Percentiles rank a stretch among this genome's conserved stretches.
Conservation (phyloP, 2,888 invertebrate genomes). For the Diadromus collaris region DNA sequence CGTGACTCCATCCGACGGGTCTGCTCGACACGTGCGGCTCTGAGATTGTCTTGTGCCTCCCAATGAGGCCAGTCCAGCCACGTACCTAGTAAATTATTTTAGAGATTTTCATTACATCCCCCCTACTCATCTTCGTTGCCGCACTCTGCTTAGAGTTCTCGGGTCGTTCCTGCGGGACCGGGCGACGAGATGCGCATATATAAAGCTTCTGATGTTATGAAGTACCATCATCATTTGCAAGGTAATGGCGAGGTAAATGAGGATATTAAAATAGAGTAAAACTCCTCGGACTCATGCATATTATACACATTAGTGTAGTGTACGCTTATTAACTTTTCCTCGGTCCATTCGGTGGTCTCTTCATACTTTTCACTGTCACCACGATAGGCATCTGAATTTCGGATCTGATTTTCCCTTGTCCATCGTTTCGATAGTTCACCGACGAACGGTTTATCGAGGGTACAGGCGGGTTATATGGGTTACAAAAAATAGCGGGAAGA, state of each 20-base stretch:
- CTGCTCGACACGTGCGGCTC: constrained; percentile 18
- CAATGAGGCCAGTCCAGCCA: constrained; percentile 33
- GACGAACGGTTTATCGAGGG: not conserved
- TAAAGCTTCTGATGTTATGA: constrained; percentile 43
- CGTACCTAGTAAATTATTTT: constrained; percentile 57
- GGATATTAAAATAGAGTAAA: constrained; percentile 33
- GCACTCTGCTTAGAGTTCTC: constrained; percentile 14
- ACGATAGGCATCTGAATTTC: not conserved
- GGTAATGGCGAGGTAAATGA: constrained; percentile 23
- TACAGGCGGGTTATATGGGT: no score
- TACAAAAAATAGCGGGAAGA: not conserved
- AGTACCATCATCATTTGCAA: constrained; percentile 33
- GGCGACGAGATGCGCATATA: constrained; percentile 51
- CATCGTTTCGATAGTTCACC: not conserved
- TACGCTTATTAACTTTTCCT: not conserved
- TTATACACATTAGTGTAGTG: not conserved
- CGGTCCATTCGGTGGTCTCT: not conserved
- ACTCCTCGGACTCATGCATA: not conserved
- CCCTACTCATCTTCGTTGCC: constrained; percentile 38
- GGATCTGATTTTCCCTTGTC: not conserved
- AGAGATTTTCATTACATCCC: constrained; percentile 57
- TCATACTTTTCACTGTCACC: not conserved
- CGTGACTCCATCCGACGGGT: constrained; percentile 43
- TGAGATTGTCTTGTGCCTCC: constrained; percentile 55
- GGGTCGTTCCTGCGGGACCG: constrained; percentile 52